A percentile compares a stretch with the other conserved stretches of the same genome.
Evolutionary conservation across 2,888 invertebrate genomes (phyloP).

Genomic region (Polyploca ridens): DNA sequence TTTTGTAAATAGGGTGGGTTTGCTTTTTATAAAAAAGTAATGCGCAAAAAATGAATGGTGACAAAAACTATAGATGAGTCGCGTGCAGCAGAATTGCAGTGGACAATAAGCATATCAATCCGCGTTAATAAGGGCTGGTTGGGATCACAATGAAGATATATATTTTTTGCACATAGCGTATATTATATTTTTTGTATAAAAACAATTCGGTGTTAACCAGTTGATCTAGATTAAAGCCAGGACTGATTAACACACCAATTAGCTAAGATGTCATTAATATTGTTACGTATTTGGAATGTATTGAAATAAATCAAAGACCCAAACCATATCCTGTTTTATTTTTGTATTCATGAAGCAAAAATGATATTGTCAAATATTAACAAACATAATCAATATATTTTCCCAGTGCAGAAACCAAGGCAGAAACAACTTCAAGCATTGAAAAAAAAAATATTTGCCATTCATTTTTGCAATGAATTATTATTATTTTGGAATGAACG

Average conservation of each 20-base stretch:
- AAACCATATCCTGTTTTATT: too few relatives aligned
- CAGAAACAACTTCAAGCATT: conserved; percentile 13
- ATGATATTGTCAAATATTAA: too few relatives aligned
- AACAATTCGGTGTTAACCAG: too few relatives aligned
- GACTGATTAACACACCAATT: too few relatives aligned
- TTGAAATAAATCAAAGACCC: too few relatives aligned
- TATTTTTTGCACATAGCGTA: neutral
- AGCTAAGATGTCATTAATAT: too few relatives aligned
- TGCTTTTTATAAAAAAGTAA: conserved; percentile 55
- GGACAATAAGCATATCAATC: conserved; percentile 22
- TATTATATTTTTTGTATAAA: too few relatives aligned
- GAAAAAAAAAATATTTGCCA: conserved; percentile 8
- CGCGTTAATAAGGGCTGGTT: conserved; percentile 31
- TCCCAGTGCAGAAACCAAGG: conserved; percentile 19
- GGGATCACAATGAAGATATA: conserved; percentile 19
- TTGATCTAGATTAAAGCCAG: too few relatives aligned
- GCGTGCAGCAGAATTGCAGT: conserved; percentile 52
- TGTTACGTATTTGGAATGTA: too few relatives aligned
- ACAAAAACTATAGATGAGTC: conserved; percentile 60
- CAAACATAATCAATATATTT: too few relatives aligned
- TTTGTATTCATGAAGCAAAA: too few relatives aligned
- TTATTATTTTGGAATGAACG: conserved; percentile 47
- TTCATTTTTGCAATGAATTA: conserved; percentile 20
- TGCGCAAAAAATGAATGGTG: conserved; percentile 43
- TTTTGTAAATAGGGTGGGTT: conserved; percentile 77